phyloP scores from a whole-genome alignment of 2,113 vertebrate species.

The Urocolius indicus region DNA sequence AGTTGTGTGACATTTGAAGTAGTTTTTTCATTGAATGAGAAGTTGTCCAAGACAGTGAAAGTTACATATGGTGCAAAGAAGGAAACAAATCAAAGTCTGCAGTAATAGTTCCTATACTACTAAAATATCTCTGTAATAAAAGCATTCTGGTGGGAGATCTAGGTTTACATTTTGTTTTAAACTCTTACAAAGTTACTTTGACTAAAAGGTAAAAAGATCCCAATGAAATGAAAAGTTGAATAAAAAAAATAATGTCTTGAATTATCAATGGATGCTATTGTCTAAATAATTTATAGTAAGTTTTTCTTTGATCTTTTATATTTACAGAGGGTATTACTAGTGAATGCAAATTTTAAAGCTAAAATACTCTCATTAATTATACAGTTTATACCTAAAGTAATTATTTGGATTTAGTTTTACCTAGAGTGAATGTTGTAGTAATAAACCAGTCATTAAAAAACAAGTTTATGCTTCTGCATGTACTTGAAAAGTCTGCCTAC shows the following conservation, averaged over 20 bases:
- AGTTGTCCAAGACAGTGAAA: neutral
- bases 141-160: neutral
- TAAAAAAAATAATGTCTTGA: neutral
- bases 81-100: neutral
- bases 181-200: neutral
- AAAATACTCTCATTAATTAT: neutral
- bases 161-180: neutral
- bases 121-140: neutral
- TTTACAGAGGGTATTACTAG: conserved; percentile 1
- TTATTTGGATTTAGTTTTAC: conserved; percentile 41
- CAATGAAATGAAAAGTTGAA: conserved; percentile 9
- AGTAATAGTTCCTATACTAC: neutral
- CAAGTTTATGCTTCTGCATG: neutral
- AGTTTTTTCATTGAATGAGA: neutral
- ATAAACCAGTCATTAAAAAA: neutral
- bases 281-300: conserved; percentile 48
- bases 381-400: conserved; percentile 7
- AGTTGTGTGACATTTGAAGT: neutral
- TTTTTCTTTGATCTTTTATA: conserved; percentile 55
- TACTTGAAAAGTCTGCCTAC: neutral
- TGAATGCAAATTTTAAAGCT: conserved; percentile 6
- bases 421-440: neutral
- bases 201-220: neutral
- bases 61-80: neutral
- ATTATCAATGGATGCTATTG: conserved; percentile 25